phyloP scores from a whole-genome alignment of 2,113 vertebrate species.

The Chiloscyllium plagiosum region DNA sequence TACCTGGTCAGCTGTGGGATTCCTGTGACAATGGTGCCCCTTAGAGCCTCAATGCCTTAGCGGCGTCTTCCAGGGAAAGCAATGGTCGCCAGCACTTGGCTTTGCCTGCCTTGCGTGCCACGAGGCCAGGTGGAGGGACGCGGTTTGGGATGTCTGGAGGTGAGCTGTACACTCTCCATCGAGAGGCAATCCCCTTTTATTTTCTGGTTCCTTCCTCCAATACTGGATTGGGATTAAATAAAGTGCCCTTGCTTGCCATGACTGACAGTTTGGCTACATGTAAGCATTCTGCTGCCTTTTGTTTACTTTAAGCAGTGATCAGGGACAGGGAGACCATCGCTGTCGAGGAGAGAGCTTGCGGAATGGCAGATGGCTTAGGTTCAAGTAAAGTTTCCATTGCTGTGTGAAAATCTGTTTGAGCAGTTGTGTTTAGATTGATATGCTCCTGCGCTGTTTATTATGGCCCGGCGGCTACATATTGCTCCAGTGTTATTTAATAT shows the following conservation, averaged over 20 bases:
- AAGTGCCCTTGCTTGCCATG: no score
- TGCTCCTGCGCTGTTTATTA: not conserved
- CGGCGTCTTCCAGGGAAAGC: no score
- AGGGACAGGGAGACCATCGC: no score
- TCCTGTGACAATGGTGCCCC: no score
- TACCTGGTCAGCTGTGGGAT: no score
- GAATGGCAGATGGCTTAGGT: not conserved
- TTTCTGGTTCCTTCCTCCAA: not conserved
- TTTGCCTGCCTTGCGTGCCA: no score
- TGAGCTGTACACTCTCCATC: no score
- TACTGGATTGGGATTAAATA: not conserved
- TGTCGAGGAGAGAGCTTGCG: not conserved
- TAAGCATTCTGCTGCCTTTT: no score
- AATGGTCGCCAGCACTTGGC: no score
- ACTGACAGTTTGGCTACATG: not conserved
- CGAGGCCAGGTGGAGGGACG: no score
- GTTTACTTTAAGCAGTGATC: not conserved
- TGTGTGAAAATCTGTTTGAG: not conserved
- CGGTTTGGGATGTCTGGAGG: no score
- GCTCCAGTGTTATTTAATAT: not conserved
- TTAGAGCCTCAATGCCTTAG: no score
- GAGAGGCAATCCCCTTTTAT: not conserved
- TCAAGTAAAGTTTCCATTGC: not conserved
- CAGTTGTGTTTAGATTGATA: not conserved
- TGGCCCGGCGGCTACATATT: not conserved